Evolutionary conservation across 2,797 vertebrate genomes (phyloP).

Genomic region (Macrochelys suwanniensis): DNA sequence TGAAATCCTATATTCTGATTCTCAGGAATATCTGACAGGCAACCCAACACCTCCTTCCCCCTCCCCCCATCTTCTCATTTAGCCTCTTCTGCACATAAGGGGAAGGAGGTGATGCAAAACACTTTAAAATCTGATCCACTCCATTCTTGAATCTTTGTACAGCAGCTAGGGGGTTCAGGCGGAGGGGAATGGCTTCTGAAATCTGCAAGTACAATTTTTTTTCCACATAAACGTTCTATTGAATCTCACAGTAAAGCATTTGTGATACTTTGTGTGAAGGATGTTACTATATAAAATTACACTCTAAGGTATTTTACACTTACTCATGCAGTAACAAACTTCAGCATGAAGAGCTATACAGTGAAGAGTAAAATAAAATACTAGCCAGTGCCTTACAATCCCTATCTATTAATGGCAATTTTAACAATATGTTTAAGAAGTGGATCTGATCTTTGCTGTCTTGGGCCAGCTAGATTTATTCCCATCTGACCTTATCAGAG

Average conservation of each 20-base stretch:
- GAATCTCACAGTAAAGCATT: neutral
- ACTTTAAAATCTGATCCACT: neutral
- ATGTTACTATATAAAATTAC: neutral
- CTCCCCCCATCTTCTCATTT: neutral
- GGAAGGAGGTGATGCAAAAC: neutral
- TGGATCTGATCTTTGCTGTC: slow-evolving; percentile 57
- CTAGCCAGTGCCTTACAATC: slow-evolving; percentile 18
- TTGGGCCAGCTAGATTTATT: slow-evolving; percentile 48
- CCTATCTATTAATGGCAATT: slow-evolving; percentile 35
- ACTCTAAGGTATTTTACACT: neutral
- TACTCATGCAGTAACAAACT: neutral
- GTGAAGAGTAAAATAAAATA: neutral
- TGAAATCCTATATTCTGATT: neutral
- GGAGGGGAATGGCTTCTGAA: neutral
- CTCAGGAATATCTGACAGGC: neutral
- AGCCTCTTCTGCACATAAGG: neutral
- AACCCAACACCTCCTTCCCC: neutral
- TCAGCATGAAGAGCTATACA: slow-evolving; percentile 5
- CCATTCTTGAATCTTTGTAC: neutral
- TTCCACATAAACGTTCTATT: neutral
- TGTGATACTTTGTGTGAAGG: neutral
- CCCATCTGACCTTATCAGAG: slow-evolving; percentile 67
- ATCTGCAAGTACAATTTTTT: neutral
- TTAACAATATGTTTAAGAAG: slow-evolving; percentile 15
- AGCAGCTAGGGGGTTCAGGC: neutral